Evolutionary conservation across 2,113 vertebrate species (phyloP).

Genomic region (Physeter macrocephalus): DNA sequence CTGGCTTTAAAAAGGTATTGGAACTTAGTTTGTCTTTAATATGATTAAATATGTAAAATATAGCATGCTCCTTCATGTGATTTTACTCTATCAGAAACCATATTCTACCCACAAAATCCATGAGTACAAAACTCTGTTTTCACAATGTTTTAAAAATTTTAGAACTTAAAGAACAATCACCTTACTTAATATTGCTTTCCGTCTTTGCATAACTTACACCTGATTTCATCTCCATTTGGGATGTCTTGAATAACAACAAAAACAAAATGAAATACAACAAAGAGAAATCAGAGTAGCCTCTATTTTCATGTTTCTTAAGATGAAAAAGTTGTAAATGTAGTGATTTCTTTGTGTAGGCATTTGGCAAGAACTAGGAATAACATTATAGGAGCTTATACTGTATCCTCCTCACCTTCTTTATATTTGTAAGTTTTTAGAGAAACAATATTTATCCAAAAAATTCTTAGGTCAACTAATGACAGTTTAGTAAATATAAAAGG

Average conservation of each 20-base stretch:
- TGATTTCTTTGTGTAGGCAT: not conserved
- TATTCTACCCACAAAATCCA: not conserved
- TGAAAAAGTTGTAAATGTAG: not conserved
- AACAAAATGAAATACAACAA: slow-evolving; percentile 4
- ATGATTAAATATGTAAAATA: slow-evolving; percentile 23
- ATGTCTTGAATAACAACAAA: not conserved
- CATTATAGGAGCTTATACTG: not conserved
- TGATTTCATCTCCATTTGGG: not conserved
- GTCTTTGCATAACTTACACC: not conserved
- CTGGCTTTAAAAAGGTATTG: not conserved
- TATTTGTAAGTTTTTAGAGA: not conserved
- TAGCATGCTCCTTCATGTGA: not conserved
- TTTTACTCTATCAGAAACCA: not conserved
- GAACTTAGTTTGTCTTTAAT: not conserved
- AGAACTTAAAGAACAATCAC: not conserved
- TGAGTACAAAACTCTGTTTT: not conserved
- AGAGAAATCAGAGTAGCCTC: not conserved
- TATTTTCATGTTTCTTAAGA: not conserved
- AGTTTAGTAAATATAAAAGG: not conserved
- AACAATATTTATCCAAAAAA: not conserved
- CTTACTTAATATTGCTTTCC: not conserved
- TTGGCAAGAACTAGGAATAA: not conserved
- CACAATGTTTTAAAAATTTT: too few relatives aligned
- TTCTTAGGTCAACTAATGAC: not conserved
- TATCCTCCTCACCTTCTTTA: not conserved